Evolutionary conservation across 2,797 vertebrate species (phyloP).

Genomic region (Enteromius anoplus): DNA sequence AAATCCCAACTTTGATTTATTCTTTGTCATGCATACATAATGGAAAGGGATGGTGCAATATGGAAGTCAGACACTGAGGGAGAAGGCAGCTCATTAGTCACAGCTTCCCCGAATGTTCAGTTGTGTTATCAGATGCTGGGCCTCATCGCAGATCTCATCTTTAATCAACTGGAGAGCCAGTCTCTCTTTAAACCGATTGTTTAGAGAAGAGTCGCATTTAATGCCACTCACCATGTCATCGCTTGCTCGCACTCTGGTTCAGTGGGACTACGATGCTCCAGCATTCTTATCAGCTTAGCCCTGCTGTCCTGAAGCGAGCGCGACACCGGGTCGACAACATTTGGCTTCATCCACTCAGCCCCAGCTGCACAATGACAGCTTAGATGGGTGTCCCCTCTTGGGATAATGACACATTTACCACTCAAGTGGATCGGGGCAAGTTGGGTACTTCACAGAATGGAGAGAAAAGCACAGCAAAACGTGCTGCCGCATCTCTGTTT

Average conservation of each 20-base stretch:
- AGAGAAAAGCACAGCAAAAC: conserved; percentile 2
- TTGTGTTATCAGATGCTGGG: conserved; percentile 39
- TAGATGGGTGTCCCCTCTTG: conserved; percentile 37
- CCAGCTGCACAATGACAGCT: conserved; percentile 3
- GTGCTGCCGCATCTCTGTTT: neutral
- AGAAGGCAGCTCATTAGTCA: conserved; percentile 37
- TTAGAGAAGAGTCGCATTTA: conserved; percentile 24
- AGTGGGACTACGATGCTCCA: neutral
- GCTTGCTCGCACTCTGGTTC: neutral
- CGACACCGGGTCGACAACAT: neutral
- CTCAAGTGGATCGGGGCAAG: conserved; percentile 11
- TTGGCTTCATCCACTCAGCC: conserved; percentile 24
- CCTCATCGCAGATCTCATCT: conserved; percentile 30
- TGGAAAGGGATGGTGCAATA: conserved; percentile 1
- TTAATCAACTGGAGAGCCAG: conserved; percentile 43
- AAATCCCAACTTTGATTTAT: conserved; percentile 22
- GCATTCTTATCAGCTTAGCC: neutral
- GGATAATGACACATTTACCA: conserved; percentile 41
- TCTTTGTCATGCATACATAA: conserved; percentile 17
- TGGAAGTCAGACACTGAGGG: neutral
- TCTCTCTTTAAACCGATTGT: conserved; percentile 22
- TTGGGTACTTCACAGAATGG: conserved; percentile 2
- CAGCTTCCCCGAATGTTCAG: conserved; percentile 11
- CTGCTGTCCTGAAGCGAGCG: neutral
- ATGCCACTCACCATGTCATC: conserved; percentile 18